Evolutionary conservation across 2,888 invertebrate genomes (phyloP).

Genomic region (Cosmopolites sordidus): DNA sequence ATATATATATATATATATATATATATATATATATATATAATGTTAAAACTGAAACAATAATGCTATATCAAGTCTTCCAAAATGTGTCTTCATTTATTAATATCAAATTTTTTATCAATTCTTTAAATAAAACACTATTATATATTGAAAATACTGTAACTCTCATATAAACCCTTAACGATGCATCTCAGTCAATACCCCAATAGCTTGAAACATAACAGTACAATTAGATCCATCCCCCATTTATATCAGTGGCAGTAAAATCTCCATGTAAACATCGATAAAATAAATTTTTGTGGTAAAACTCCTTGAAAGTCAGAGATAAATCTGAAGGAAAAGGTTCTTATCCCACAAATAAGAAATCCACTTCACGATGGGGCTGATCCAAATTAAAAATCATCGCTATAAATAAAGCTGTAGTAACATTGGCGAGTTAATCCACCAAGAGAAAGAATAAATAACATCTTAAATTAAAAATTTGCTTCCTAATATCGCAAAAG

Average conservation of each 20-base stretch:
- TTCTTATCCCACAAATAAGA: constrained; percentile 17
- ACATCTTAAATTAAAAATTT: constrained; percentile 5
- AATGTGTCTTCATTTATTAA: no score
- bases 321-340: constrained; percentile 14
- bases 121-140: no score
- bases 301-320: constrained; percentile 13
- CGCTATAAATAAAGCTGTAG: constrained; percentile 13
- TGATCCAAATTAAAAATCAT: constrained; percentile 23
- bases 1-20: no score
- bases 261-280: background rate
- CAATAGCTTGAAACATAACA: background rate
- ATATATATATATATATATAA: no score
- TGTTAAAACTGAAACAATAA: no score
- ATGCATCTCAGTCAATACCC: no score
- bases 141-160: no score
- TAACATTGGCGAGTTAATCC: constrained; percentile 9
- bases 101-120: no score
- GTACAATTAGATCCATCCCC: background rate
- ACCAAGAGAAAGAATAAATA: constrained; percentile 10
- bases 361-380: constrained; percentile 16
- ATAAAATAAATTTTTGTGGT: constrained; percentile 2
- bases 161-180: no score
- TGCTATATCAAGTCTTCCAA: no score
- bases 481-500: background rate
- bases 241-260: no score